Evolutionary conservation across 2,113 vertebrate genomes (phyloP).

Genomic region (Tragelaphus strepsiceros): DNA sequence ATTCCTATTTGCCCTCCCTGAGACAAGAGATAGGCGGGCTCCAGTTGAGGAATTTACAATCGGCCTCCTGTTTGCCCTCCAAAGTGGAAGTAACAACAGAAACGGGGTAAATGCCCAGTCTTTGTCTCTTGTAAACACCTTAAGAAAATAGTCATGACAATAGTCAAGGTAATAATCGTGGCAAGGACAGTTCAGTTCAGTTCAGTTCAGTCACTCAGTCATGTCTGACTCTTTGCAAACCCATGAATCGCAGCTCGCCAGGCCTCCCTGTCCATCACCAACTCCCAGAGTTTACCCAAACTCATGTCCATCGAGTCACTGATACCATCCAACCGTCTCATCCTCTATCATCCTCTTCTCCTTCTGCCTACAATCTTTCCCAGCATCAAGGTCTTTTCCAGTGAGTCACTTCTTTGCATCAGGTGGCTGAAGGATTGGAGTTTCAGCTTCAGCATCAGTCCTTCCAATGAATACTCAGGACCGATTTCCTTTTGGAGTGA

Average conservation of each 20-base stretch:
- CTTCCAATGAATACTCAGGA: too few species aligned
- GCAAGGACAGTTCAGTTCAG: not conserved
- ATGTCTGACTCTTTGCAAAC: not conserved
- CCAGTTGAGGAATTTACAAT: not conserved
- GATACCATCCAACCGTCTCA: too few species aligned
- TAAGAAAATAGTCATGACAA: not conserved
- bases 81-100: not conserved
- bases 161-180: not conserved
- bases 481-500: too few species aligned
- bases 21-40: not conserved
- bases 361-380: too few species aligned
- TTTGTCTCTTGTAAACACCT: not conserved
- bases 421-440: too few species aligned
- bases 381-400: too few species aligned
- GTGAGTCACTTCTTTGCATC: too few species aligned
- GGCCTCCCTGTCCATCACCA: too few species aligned
- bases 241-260: rapidly evolving
- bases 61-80: not conserved
- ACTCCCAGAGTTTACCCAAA: too few species aligned
- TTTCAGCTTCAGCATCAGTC: too few species aligned
- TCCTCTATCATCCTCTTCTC: too few species aligned
- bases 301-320: too few species aligned
- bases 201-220: not conserved
- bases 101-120: not conserved
- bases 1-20: not conserved